Evolutionary conservation across 2,888 invertebrate genomes (phyloP), one percentile per base, ranked within the genome.

Genomic region (Perizoma flavofasciatum): DNA sequence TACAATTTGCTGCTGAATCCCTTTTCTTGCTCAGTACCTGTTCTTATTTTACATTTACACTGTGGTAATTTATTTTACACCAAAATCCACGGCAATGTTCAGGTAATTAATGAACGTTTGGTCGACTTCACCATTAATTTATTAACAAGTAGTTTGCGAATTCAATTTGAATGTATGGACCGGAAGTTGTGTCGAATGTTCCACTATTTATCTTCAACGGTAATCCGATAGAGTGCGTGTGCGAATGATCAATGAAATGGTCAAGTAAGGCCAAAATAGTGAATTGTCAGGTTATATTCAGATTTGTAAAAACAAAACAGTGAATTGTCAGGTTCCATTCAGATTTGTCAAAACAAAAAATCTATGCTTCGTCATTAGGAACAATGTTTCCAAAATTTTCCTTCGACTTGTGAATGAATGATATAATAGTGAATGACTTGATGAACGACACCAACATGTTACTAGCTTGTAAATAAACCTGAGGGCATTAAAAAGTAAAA

Each of bases 91-190:
- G 37, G 34, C 10, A 11, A 47, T 54, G 10, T 7, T 37, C 44
- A 39, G 50, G 32, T 51, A 11, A 49, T 45, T 61, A 49, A 45
- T 51, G 37, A 55, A 45, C 11, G 43, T 47, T 51, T 32, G 35
- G 39, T 55, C 11, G 35, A 56, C 46, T 46, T 37, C 35, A 5
- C 22, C 43, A 57, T 56, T 56, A 53, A 57, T 53, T 49, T 39
- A 35, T 9, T 41, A 52, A 46, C 56, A 45, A 61, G 53, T 57
- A 54, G 47, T 57, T 54, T 49, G 61, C 34, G 44, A 57, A 61
- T 45, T 34, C 32, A 43, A 52, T 56, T 53, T 52, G 45, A 56
- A 53, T 61, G 43, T 61, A 56, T 52, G 53, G 48, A 43, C 37
- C 43, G 44, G 55, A 57, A 51, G 46, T 4, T 54, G 45, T 43